Evolutionary conservation across 1,140 invertebrate species (phyloP).

Genomic region (Papilio xuthus): DNA sequence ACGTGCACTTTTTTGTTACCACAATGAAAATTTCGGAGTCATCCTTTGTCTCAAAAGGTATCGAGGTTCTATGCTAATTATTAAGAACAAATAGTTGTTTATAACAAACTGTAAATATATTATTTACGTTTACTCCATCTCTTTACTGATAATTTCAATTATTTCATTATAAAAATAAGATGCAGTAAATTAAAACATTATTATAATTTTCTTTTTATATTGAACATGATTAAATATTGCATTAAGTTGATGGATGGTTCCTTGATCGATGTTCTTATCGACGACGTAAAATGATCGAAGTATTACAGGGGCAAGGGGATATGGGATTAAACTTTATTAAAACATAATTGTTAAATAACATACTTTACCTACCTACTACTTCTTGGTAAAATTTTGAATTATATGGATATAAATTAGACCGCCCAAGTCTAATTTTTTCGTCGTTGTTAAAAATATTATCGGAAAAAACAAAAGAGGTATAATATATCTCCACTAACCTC

Average conservation of each 20-base stretch:
- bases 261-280: constrained; percentile 20
- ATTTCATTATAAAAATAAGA: background rate
- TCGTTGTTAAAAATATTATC: no score
- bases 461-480: no score
- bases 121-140: background rate
- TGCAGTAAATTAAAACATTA: background rate
- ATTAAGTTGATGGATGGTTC: constrained; percentile 26
- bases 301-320: background rate
- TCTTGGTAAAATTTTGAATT: background rate
- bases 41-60: constrained; percentile 20
- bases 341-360: background rate
- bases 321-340: background rate
- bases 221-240: constrained; percentile 6
- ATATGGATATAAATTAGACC: no score
- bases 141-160: background rate
- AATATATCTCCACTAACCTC: no score
- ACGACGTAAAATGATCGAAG: background rate
- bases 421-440: no score
- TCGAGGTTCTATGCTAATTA: constrained; percentile 26
- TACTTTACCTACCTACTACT: background rate
- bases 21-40: constrained; percentile 24
- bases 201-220: background rate
- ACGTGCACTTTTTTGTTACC: constrained; percentile 36
- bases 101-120: background rate
- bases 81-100: background rate